Evolutionary conservation across 2,888 invertebrate genomes (phyloP).

Genomic region (Dioctria rufipes): DNA sequence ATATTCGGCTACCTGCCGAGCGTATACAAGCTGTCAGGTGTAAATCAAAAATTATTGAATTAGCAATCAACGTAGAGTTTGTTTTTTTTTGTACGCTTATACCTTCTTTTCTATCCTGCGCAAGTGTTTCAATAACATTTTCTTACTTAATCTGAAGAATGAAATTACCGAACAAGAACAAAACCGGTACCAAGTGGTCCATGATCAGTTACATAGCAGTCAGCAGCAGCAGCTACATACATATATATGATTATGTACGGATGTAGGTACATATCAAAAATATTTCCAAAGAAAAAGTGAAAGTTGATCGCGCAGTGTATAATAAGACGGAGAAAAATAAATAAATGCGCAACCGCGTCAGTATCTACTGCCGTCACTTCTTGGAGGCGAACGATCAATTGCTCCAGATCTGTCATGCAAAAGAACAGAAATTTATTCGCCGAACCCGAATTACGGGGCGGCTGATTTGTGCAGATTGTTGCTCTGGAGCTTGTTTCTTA

Average conservation of each 20-base stretch:
- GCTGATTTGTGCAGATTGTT: neutral
- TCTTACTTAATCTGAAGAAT: conserved; percentile 32
- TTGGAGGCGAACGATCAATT: conserved; percentile 48
- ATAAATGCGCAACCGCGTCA: neutral
- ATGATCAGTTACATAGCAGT: conserved; percentile 21
- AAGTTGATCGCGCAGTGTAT: conserved; percentile 37
- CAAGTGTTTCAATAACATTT: conserved; percentile 26
- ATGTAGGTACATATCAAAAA: neutral
- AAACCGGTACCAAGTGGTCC: conserved; percentile 31
- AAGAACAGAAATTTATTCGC: conserved; percentile 39
- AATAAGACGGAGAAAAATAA: conserved; percentile 23
- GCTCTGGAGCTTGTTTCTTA: neutral
- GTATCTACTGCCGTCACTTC: conserved; percentile 1
- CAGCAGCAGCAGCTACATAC: neutral
- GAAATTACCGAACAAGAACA: conserved; percentile 25
- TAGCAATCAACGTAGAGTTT: neutral
- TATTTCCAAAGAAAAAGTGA: conserved; percentile 50
- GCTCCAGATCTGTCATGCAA: conserved; percentile 54
- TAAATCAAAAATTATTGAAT: conserved; percentile 38
- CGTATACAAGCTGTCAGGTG: neutral
- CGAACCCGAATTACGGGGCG: conserved; percentile 34
- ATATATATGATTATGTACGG: too few species aligned
- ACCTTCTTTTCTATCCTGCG: conserved; percentile 20
- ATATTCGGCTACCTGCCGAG: neutral
- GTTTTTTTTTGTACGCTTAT: neutral